A percentile compares a stretch with the other conserved stretches of the same genome.
Evolutionary conservation across 2,113 vertebrate genomes (phyloP).

Genomic region (Megalops atlanticus): DNA sequence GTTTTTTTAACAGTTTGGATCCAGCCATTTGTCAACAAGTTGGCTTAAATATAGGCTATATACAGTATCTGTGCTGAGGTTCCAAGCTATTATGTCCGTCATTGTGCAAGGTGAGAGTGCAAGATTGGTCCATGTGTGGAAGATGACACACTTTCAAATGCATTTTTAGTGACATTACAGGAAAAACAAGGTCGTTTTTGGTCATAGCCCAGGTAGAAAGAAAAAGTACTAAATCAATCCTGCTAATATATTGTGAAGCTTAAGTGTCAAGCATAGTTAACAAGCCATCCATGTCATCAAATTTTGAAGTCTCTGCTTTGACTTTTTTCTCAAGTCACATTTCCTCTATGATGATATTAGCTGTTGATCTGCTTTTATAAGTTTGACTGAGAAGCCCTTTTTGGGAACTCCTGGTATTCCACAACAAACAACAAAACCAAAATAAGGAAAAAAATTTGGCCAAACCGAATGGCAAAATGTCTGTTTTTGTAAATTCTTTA

Average conservation of each 20-base stretch:
- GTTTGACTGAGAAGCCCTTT: constrained; percentile 60
- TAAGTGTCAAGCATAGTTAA: constrained; percentile 6
- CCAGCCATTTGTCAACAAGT: background rate
- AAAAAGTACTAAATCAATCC: background rate
- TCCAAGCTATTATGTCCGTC: background rate
- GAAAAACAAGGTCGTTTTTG: constrained; percentile 1
- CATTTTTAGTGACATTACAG: constrained; percentile 11
- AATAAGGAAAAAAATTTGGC: constrained; percentile 56
- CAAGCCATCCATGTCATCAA: background rate
- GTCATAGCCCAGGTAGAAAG: background rate
- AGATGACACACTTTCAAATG: background rate
- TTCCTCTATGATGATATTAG: constrained; percentile 48
- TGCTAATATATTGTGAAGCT: constrained; percentile 17
- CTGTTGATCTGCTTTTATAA: constrained; percentile 64
- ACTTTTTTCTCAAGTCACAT: constrained; percentile 63
- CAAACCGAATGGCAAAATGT: constrained; percentile 58
- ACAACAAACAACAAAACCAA: constrained; percentile 64
- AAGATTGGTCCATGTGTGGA: background rate
- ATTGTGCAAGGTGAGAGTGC: background rate
- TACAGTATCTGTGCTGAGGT: background rate
- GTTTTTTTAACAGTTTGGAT: background rate
- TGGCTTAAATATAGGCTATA: constrained; percentile 1
- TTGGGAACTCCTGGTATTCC: constrained; percentile 60
- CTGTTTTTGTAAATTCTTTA: constrained; percentile 52
- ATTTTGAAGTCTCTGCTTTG: constrained; percentile 32